phyloP scores from a whole-genome alignment of 23 tunicate genomes.

The Ascidia mentula region DNA sequence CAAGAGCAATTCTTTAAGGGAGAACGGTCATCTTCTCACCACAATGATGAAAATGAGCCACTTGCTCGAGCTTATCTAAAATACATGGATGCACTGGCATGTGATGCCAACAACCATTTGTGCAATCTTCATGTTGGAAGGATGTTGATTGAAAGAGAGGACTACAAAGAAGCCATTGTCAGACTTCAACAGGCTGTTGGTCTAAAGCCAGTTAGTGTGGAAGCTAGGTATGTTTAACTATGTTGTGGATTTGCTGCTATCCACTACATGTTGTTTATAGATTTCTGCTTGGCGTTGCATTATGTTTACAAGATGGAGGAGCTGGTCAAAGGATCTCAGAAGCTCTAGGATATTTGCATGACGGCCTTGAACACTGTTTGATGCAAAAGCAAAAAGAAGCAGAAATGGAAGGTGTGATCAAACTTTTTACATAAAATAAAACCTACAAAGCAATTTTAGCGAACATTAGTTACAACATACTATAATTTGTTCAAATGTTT shows the following conservation, averaged over 20 bases:
- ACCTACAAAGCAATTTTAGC: too few relatives aligned
- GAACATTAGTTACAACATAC: too few relatives aligned
- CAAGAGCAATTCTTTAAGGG: too few relatives aligned
- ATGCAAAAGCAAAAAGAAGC: slow-evolving; percentile 65
- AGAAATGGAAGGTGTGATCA: slow-evolving; percentile 42
- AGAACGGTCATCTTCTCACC: slow-evolving; percentile 61
- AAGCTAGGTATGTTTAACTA: slow-evolving; percentile 56
- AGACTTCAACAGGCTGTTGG: slow-evolving; percentile 85
- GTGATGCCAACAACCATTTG: slow-evolving; percentile 57
- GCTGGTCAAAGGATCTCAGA: slow-evolving; percentile 54
- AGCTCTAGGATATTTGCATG: slow-evolving; percentile 63
- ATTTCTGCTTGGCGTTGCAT: slow-evolving; percentile 67
- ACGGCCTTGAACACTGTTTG: slow-evolving; percentile 63
- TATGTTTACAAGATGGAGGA: slow-evolving; percentile 42
- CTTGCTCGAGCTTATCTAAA: slow-evolving; percentile 82
- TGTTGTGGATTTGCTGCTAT: not conserved
- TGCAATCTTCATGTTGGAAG: slow-evolving; percentile 78
- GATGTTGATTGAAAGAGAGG: slow-evolving; percentile 67
- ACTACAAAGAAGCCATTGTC: slow-evolving; percentile 49
- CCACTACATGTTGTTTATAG: too few relatives aligned
- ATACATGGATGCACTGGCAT: slow-evolving; percentile 75
- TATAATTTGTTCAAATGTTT: not conserved
- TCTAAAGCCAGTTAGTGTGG: slow-evolving; percentile 65
- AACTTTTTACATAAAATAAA: too few relatives aligned
- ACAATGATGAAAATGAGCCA: slow-evolving; percentile 59